Percentiles rank a stretch among this genome's conserved stretches.
phyloP scores from a whole-genome alignment of 2,888 invertebrate genomes.

The Ligdia adustata region DNA sequence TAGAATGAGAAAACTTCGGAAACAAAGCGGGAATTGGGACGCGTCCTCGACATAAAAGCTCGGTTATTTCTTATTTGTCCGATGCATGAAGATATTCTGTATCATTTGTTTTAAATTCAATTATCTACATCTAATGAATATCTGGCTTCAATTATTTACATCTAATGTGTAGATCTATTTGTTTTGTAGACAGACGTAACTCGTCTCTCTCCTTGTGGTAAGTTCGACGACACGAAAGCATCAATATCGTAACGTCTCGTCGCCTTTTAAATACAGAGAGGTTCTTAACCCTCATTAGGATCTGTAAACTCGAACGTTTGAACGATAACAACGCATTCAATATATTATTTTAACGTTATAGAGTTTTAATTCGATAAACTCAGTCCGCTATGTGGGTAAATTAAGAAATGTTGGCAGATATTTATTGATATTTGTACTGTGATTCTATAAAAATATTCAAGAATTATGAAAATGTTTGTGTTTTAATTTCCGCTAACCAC shows the following conservation, averaged over 20 bases:
- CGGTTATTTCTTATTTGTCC: constrained; percentile 29
- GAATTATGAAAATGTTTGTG: constrained; percentile 15
- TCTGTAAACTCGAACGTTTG: constrained; percentile 37
- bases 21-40: constrained; percentile 26
- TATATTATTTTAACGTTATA: constrained; percentile 12
- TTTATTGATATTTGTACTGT: constrained; percentile 18
- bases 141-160: no score
- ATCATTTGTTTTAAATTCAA: constrained; percentile 26
- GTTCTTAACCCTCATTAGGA: constrained; percentile 44
- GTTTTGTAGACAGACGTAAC: constrained; percentile 30
- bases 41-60: constrained; percentile 26
- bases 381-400: neutral
- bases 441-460: constrained; percentile 19
- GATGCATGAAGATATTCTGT: constrained; percentile 20
- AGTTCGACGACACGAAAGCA: constrained; percentile 48
- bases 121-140: no score
- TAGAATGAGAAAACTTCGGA: constrained; percentile 31
- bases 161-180: constrained; percentile 32
- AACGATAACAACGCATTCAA: constrained; percentile 23
- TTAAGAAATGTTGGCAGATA: constrained; percentile 13
- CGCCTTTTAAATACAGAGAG: constrained; percentile 34
- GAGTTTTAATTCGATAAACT: constrained; percentile 11
- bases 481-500: constrained; percentile 37
- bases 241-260: constrained; percentile 37
- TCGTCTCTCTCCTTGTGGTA: constrained; percentile 23